Percentiles rank a stretch among this genome's conserved stretches.
Evolutionary conservation across 2,113 vertebrate genomes (phyloP).

Genomic region (Stictonetta naevosa): DNA sequence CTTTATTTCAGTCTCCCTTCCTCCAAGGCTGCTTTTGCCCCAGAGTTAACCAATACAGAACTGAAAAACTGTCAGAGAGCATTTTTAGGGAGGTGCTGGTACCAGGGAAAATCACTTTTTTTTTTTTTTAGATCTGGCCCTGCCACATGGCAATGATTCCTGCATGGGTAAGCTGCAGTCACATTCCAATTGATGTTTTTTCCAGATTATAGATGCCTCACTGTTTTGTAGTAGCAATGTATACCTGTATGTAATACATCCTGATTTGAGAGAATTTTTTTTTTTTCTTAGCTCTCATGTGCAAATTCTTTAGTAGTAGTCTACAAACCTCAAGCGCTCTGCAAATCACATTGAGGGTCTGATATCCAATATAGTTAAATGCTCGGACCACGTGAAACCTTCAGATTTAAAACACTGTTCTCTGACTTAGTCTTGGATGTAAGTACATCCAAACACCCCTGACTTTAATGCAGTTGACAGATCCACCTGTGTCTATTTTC

Average conservation of each 20-base stretch:
- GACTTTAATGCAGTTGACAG: not conserved
- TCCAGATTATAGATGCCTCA: not conserved
- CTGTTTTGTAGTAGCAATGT: not conserved
- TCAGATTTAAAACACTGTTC: not conserved
- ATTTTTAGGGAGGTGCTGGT: not conserved
- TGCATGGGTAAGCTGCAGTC: not conserved
- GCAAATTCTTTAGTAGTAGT: not conserved
- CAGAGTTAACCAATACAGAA: not conserved
- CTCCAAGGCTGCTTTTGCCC: not conserved
- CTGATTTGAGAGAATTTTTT: not conserved
- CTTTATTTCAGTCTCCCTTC: not conserved
- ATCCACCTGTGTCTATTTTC: not conserved
- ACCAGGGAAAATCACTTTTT: not conserved
- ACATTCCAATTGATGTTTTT: not conserved
- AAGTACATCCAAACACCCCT: not conserved
- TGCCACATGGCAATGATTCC: not conserved
- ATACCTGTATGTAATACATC: not conserved
- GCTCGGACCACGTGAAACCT: not conserved
- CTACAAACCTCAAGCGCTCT: not conserved
- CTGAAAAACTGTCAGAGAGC: not conserved
- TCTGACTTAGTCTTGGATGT: not conserved
- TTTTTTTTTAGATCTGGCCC: not conserved
- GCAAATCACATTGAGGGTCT: not conserved
- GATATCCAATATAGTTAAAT: not conserved
- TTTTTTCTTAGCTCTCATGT: accelerated